These are phyloP conservation scores for Labeo calbasu DNA, from an alignment of 2,797 vertebrate species.

Conservation along the genomic window DNA sequence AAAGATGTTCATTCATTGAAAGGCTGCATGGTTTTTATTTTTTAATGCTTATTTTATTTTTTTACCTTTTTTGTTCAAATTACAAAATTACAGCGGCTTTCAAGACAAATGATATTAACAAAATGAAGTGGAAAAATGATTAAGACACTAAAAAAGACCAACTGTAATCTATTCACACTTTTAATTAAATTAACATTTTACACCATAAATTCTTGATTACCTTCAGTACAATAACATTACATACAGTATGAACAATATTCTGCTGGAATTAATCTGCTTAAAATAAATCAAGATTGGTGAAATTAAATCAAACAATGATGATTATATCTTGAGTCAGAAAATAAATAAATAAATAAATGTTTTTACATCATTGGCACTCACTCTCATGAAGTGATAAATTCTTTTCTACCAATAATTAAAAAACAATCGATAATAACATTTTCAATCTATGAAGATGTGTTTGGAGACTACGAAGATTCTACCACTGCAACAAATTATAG, in stretches of 20 bases:
- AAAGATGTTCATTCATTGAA: slow-evolving; percentile 62
- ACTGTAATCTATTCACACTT: neutral
- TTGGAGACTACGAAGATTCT: neutral
- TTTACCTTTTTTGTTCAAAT: neutral
- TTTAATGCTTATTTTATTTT: neutral
- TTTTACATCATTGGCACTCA: neutral
- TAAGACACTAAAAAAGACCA: neutral
- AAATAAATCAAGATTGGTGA: neutral
- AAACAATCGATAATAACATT: neutral
- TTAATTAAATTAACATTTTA: neutral
- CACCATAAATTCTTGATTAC: neutral
- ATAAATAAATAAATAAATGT: neutral
- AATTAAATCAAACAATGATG: neutral
- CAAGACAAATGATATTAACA: neutral
- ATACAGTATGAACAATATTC: neutral
- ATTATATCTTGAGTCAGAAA: neutral
- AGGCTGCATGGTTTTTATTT: slow-evolving; percentile 12
- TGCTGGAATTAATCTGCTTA: neutral
- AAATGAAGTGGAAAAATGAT: neutral
- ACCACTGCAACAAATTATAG: slow-evolving; percentile 12
- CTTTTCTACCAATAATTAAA: neutral
- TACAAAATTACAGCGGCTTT: neutral
- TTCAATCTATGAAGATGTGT: neutral
- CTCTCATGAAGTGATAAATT: neutral
- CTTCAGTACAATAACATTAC: neutral